Conservation (phyloP, 2,113 vertebrate species). For the Sakesphorus luctuosus region DNA sequence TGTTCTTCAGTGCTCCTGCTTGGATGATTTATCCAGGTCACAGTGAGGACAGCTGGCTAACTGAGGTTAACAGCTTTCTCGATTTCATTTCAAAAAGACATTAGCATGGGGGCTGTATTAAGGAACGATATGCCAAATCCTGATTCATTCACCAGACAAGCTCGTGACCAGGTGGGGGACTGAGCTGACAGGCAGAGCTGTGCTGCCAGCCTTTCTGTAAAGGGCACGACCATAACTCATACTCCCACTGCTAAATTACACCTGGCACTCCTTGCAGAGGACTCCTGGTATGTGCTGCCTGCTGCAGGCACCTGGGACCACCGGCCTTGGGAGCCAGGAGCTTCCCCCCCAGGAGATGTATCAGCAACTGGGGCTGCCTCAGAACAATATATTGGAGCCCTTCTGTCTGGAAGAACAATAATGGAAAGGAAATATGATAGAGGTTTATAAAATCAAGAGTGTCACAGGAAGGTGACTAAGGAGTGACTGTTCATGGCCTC, state of each 20-base stretch:
- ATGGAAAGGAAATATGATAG: neutral
- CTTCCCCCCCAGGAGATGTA: neutral
- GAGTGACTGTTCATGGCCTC: neutral
- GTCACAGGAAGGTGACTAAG: neutral
- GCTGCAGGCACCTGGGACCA: neutral
- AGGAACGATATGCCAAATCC: constrained; percentile 71
- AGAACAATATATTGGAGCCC: neutral
- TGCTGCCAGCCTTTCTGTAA: constrained; percentile 68
- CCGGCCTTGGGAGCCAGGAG: neutral
- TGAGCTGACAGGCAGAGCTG: constrained; percentile 67
- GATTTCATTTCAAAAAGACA: constrained; percentile 76
- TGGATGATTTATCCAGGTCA: constrained; percentile 78
- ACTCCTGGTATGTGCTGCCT: constrained; percentile 28
- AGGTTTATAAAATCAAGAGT: neutral
- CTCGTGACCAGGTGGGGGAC: constrained; percentile 58
- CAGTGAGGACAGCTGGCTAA: constrained; percentile 71
- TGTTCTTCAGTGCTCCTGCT: constrained; percentile 12
- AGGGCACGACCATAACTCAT: constrained; percentile 71
- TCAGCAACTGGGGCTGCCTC: neutral
- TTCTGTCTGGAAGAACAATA: neutral
- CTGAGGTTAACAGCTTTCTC: constrained; percentile 79
- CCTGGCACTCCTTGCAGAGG: constrained; percentile 38
- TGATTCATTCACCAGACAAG: constrained; percentile 74
- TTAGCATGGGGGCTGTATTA: constrained; percentile 75
- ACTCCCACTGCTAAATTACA: constrained; percentile 61